Conservation (phyloP, 2,113 vertebrate species). For the Ornithorhynchus anatinus region DNA sequence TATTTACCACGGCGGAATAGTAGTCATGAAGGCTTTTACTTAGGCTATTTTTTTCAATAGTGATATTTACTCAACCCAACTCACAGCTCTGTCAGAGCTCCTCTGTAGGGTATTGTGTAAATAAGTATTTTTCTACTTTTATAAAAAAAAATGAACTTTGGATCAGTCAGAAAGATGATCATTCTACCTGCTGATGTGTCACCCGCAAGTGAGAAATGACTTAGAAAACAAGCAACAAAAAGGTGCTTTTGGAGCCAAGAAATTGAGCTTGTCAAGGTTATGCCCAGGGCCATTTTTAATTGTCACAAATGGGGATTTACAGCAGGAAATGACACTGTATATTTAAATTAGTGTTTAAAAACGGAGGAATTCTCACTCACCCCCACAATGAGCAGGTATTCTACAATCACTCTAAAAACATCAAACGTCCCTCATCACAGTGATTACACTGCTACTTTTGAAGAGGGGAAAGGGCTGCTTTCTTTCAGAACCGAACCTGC, state of each 20-base stretch:
- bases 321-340: neutral
- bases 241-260: neutral
- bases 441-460: neutral
- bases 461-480: neutral
- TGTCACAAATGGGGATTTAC: neutral
- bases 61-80: conserved; percentile 15
- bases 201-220: neutral
- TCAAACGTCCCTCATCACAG: neutral
- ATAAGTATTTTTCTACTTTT: neutral
- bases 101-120: conserved; percentile 1
- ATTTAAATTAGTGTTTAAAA: neutral
- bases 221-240: neutral
- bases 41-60: conserved; percentile 13
- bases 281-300: neutral
- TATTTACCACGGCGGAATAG: conserved; percentile 14
- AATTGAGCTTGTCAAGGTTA: neutral
- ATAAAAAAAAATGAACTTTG: conserved; percentile 28
- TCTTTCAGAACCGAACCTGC: conserved; percentile 46
- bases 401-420: neutral
- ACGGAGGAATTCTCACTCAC: neutral
- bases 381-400: neutral
- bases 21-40: neutral
- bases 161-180: neutral
- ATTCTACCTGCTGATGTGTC: neutral
- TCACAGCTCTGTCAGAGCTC: neutral